phyloP scores from a whole-genome alignment of 1,140 invertebrate species.

The Brachionus angularis region DNA sequence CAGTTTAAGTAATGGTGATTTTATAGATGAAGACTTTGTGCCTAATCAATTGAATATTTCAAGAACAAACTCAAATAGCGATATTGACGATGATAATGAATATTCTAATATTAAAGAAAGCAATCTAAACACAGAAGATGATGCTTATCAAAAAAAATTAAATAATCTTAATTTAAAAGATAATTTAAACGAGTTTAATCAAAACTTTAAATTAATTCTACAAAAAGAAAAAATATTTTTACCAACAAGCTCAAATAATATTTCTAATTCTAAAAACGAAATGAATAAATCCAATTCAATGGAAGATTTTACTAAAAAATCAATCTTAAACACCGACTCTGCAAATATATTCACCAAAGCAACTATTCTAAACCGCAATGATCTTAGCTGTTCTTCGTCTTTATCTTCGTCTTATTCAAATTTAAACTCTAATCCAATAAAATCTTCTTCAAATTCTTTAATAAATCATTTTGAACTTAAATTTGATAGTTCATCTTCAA shows the following conservation, averaged over 20 bases:
- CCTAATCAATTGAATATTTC: slow-evolving; percentile 28
- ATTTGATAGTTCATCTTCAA: slow-evolving; percentile 26
- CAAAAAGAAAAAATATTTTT: slow-evolving; percentile 28
- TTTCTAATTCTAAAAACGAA: not conserved
- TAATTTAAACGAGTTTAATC: slow-evolving; percentile 21
- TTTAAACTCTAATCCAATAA: slow-evolving; percentile 13
- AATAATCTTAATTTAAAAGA: slow-evolving; percentile 27
- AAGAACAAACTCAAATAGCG: not conserved
- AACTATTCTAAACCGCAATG: slow-evolving; percentile 7
- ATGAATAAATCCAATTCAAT: not conserved
- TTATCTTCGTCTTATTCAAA: slow-evolving; percentile 25
- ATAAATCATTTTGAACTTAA: slow-evolving; percentile 26
- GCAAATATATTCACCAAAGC: slow-evolving; percentile 1
- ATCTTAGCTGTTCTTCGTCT: slow-evolving; percentile 27
- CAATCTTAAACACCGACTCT: slow-evolving; percentile 1
- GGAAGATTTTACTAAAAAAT: not conserved
- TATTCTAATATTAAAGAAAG: slow-evolving; percentile 25
- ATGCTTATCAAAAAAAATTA: too few relatives aligned
- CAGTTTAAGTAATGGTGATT: slow-evolving; percentile 25
- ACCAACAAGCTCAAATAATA: not conserved
- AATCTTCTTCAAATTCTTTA: slow-evolving; percentile 11
- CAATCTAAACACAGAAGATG: too few relatives aligned
- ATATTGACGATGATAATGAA: slow-evolving; percentile 18
- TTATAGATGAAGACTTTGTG: slow-evolving; percentile 29
- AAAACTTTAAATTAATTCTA: slow-evolving; percentile 19